Conservation (phyloP, 2,113 vertebrate species). For the Trematomus loennbergii region DNA sequence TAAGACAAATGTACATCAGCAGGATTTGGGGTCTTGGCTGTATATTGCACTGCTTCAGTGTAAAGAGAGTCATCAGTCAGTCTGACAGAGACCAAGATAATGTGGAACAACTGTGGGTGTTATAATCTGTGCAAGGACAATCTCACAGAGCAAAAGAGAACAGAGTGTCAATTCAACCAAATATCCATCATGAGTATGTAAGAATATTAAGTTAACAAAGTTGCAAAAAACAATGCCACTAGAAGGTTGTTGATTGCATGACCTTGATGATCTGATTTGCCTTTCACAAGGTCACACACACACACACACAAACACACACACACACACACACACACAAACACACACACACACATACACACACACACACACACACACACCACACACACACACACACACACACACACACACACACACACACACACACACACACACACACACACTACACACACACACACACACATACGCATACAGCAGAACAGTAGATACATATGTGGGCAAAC, state of each 20-base stretch:
- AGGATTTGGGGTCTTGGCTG: no score
- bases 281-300: neutral
- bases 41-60: no score
- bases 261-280: neutral
- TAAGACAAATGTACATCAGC: no score
- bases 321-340: neutral
- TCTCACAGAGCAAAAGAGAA: neutral
- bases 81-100: conserved; percentile 2
- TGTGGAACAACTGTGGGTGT: neutral
- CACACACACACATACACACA: conserved; percentile 1
- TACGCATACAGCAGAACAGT: neutral
- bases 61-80: neutral
- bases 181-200: neutral
- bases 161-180: neutral
- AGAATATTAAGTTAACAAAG: neutral
- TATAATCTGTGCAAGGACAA: neutral
- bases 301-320: neutral
- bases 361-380: conserved; percentile 1
- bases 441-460: neutral
- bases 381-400: neutral
- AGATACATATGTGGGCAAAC: no score
- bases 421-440: neutral
- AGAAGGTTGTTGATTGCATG: neutral
- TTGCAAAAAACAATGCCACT: neutral
- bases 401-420: conserved; percentile 1